Evolutionary conservation across 2,888 invertebrate species (phyloP).

Genomic region (Ophion ellenae): DNA sequence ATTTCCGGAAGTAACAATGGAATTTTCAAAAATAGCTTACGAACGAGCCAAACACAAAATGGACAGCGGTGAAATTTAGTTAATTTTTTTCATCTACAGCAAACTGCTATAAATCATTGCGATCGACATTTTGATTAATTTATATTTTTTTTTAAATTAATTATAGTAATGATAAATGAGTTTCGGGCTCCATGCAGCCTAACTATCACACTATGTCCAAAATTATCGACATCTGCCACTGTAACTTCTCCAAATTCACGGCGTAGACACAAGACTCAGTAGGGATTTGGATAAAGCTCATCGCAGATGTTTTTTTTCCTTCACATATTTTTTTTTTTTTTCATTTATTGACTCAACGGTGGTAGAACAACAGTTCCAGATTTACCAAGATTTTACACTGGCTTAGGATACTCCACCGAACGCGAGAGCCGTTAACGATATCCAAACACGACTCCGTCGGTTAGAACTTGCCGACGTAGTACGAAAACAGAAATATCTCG

Average conservation of each 20-base stretch:
- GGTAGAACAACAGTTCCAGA: slow-evolving; percentile 24
- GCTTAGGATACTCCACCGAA: slow-evolving; percentile 57
- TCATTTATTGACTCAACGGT: not conserved
- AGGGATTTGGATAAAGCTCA: not conserved
- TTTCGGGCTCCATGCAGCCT: not conserved
- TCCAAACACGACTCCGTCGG: slow-evolving; percentile 76
- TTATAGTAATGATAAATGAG: not conserved
- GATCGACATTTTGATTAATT: not conserved
- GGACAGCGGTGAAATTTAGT: too few relatives aligned
- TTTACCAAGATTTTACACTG: slow-evolving; percentile 29
- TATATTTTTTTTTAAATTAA: not conserved
- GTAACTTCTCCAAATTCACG: not conserved
- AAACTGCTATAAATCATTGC: too few relatives aligned
- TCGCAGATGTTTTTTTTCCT: too few relatives aligned
- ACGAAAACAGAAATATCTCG: slow-evolving; percentile 45
- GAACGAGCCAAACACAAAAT: too few relatives aligned
- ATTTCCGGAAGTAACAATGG: too few relatives aligned
- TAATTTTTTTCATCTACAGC: too few relatives aligned
- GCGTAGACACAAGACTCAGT: not conserved
- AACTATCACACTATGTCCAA: not conserved
- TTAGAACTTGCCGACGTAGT: slow-evolving; percentile 55
- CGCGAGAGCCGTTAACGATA: slow-evolving; percentile 79
- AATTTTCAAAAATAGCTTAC: too few relatives aligned
- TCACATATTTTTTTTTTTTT: not conserved
- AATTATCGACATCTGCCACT: not conserved